Evolutionary conservation across 2,113 vertebrate species (phyloP).

Genomic region (Poicephalus gulielmi): DNA sequence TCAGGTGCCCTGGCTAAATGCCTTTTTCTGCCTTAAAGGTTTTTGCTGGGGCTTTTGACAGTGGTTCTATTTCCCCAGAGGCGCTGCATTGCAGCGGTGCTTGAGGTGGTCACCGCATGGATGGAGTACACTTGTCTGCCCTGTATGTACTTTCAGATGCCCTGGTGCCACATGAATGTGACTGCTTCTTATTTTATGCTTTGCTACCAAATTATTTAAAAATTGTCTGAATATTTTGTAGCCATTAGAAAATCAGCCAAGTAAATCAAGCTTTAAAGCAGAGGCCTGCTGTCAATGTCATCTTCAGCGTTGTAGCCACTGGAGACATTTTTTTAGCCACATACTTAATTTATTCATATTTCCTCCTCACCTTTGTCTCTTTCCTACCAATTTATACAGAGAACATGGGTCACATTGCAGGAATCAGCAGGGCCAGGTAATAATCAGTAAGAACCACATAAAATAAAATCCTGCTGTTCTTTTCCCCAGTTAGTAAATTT

Average conservation of each 20-base stretch:
- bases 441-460: background rate
- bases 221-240: background rate
- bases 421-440: background rate
- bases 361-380: conserved; percentile 59
- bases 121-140: background rate
- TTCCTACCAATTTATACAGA: background rate
- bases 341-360: background rate
- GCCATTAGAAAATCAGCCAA: background rate
- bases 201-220: background rate
- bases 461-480: background rate
- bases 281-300: background rate
- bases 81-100: accelerated
- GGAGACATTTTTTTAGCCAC: background rate
- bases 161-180: background rate
- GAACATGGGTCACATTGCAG: background rate
- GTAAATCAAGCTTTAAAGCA: background rate
- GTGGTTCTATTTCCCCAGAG: background rate
- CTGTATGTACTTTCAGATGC: background rate
- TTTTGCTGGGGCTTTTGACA: background rate
- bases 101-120: background rate
- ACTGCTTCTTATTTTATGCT: background rate
- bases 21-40: background rate
- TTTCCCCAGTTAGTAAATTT: background rate
- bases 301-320: background rate
- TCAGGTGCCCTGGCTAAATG: background rate